Evolutionary conservation across 2,797 vertebrate genomes (phyloP), one percentile per base, ranked within the genome.

Genomic region (Scleropages formosus): DNA sequence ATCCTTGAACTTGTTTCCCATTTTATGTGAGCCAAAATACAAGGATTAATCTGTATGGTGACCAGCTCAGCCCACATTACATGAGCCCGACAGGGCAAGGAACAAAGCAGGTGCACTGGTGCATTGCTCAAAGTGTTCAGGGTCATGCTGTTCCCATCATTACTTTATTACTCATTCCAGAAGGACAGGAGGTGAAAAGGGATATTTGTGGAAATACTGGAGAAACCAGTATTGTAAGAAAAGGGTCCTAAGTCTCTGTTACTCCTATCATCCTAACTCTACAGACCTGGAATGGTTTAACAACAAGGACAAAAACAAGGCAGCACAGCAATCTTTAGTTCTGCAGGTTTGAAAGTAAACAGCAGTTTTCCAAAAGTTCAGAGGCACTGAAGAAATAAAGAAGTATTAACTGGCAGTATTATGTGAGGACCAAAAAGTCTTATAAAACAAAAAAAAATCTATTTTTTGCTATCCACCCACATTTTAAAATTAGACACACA

Each of bases 61-160:
- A 74, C 61, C 80, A 79, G 83, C 82, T 90, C 80, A 84, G 85
- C 83, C 84, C n/a, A 85, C 82, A 82, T 86, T 83, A 80, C 80
- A 81, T 82, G 82, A 79, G 85, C 72, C 83, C 88, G 80, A 76
- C 72, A 84, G 73, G 72, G 79, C 77, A 76, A n/a, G 80, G 86
- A 88, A 88, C 87, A 91, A 90, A 89, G 88, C n/a, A 26, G 84
- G 82, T 75, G 80, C 87, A 87, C 44, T 44, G 26, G 83, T 39
- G 82, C 82, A 10, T 81, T 59, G 77, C 73, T 79, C 82, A 87
- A 90, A 80, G 81, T 66, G 78, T 83, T 85, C 80, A 85, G 83
- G 86, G 85, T 88, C 84, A 83, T 86, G 86, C 86, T 79, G 86
- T 91, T 89, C 88, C 84, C 83, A 88, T 87, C 87, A 80, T 82